phyloP scores from a whole-genome alignment of 2,888 invertebrate species.

The Amaurobius ferox region DNA sequence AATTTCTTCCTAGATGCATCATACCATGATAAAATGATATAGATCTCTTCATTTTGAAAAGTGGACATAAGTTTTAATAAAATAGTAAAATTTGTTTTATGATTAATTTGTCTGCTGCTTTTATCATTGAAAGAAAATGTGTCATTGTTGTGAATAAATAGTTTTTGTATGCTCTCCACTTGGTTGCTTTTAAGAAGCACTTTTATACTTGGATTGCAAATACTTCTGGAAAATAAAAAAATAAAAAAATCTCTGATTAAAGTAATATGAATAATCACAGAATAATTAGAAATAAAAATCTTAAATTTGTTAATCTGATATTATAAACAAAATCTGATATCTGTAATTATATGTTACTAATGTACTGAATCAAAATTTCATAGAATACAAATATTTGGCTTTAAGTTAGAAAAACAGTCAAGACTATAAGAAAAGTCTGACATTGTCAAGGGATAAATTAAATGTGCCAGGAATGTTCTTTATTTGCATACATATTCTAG shows the following conservation, averaged over 20 bases:
- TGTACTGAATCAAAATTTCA: too few species aligned
- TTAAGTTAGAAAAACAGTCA: too few species aligned
- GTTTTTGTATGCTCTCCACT: constrained; percentile 23
- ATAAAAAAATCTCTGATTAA: not conserved
- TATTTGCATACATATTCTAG: too few species aligned
- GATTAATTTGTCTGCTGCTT: constrained; percentile 10
- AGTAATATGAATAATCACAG: too few species aligned
- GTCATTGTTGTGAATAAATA: constrained; percentile 24
- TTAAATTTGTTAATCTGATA: too few species aligned
- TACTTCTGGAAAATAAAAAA: constrained; percentile 28
- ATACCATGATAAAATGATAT: constrained; percentile 33
- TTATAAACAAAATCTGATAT: too few species aligned
- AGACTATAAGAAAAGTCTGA: too few species aligned
- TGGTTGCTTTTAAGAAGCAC: not conserved
- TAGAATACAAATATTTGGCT: too few species aligned
- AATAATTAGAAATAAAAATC: too few species aligned
- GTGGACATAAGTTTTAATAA: not conserved
- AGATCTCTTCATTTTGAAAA: not conserved
- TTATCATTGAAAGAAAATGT: constrained; percentile 17
- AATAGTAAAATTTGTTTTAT: constrained; percentile 30
- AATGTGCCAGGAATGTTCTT: too few species aligned
- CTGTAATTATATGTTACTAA: too few species aligned
- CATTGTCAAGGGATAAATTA: too few species aligned
- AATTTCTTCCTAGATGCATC: constrained; percentile 20
- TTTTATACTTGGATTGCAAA: constrained; percentile 26